Evolutionary conservation across 92 coral and sea anemone species (phyloP), one percentile per base, ranked within the genome.

Genomic region (Heliopora coerulea): DNA sequence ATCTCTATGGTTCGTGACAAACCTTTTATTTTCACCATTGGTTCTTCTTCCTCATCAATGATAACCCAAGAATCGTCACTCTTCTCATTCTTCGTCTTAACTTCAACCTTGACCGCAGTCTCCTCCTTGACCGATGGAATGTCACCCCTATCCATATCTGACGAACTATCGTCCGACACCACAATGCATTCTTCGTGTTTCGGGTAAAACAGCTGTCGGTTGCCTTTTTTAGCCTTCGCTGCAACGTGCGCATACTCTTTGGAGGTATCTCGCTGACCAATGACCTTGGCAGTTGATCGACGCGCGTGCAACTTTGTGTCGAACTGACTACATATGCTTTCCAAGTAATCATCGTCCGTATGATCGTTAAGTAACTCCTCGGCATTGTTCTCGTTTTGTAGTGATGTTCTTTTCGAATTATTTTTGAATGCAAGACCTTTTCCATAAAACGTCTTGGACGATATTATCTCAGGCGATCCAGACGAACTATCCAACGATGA

Each of bases 101-200:
- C 59, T 26, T 28, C 56, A 20, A 13, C 63, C 19, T 60, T 20
- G 8, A 56, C 35, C 24, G 3, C 39, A 17, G 79, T 10, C 3
- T 62, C 42, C 3, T 62, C 42, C 8, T 15, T 1, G 18, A 49
- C 68, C 29, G 60, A n/a, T 35, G 35, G 3, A 28, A 26, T 25
- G 40, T 50, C 25, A 19, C 50, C 21, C 21, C 37, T 48, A 46
- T 29, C 46, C 12, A 64, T 2, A 24, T 41, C 49, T 3, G 20
- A 29, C 23, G 54, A 3, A 57, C 26, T 27, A 23, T 75, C 80
- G 28, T 75, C 80, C 12, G 74, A n/a, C 19, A 56, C 42, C n/a
- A 54, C 63, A 63, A 49, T 64, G 10, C 35, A 28, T 13, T 52
- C 62, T 54, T 65, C 75, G n/a, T n/a, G n/a, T n/a, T n/a, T n/a